phyloP scores from a whole-genome alignment of 1,140 invertebrate species.

The Heliconius eleuchia region DNA sequence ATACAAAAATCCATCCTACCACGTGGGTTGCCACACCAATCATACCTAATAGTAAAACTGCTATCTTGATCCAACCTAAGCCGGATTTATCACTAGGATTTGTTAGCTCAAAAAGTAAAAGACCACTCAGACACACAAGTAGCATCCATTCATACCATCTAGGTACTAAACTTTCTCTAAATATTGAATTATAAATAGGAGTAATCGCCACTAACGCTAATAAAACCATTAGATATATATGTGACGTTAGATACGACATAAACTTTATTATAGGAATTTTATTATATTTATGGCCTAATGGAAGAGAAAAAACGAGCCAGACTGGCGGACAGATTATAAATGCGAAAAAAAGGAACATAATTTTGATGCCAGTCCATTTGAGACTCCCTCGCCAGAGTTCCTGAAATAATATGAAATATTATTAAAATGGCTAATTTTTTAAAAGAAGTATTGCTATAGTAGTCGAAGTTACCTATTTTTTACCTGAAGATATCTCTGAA shows the following conservation, averaged over 20 bases:
- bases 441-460: conserved; percentile 32
- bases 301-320: conserved; percentile 98
- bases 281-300: conserved; percentile 96
- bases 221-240: conserved; percentile 97
- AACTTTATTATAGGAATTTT: conserved; percentile 99
- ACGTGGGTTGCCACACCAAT: conserved; percentile 95
- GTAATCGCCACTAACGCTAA: conserved; percentile 95
- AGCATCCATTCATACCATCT: conserved; percentile 98
- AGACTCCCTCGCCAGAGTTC: conserved; percentile 98
- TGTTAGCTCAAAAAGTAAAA: conserved; percentile 97
- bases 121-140: conserved; percentile 96
- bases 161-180: conserved; percentile 87
- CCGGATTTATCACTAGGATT: conserved; percentile 98
- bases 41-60: conserved; percentile 95
- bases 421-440: conserved; percentile 16
- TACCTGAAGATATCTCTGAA: conserved; percentile 93
- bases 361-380: conserved; percentile 97
- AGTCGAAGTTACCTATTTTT: conserved; percentile 81
- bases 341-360: conserved; percentile 93
- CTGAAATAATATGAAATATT: conserved; percentile 80
- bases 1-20: conserved; percentile 87
- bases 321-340: conserved; percentile 97
- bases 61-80: conserved; percentile 95
- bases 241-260: conserved; percentile 99
- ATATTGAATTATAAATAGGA: conserved; percentile 90